A percentile compares a stretch with the other conserved stretches of the same genome.
phyloP scores from a whole-genome alignment of 2,797 vertebrate species.

The Hozukius guyotensis region DNA sequence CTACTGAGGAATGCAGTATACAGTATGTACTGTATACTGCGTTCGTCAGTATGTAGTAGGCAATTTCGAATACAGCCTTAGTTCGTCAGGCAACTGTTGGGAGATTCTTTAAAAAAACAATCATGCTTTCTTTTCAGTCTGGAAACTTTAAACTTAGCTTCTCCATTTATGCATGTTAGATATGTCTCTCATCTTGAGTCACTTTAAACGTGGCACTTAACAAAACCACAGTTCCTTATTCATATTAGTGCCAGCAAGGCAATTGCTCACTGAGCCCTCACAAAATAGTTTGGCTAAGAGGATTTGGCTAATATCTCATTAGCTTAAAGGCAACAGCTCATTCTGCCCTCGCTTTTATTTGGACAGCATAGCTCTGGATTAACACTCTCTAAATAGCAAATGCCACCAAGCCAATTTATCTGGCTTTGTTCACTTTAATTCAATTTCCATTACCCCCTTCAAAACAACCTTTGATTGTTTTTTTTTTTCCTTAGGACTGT shows the following conservation, averaged over 20 bases:
- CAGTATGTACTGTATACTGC: too few relatives aligned
- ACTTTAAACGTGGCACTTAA: conserved; percentile 44
- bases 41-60: too few relatives aligned
- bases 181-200: conserved; percentile 33
- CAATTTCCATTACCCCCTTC: conserved; percentile 49
- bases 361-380: conserved; percentile 70
- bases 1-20: too few relatives aligned
- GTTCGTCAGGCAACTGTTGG: not conserved
- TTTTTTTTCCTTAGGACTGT: not conserved
- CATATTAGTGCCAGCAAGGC: conserved; percentile 65
- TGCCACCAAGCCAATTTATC: conserved; percentile 70
- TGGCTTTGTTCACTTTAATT: conserved; percentile 72
- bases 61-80: too few relatives aligned
- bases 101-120: not conserved
- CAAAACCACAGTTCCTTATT: conserved; percentile 47
- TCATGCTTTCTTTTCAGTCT: not conserved
- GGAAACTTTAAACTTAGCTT: conserved; percentile 7
- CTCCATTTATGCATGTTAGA: conserved; percentile 26
- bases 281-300: conserved; percentile 79
- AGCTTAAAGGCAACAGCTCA: conserved; percentile 76
- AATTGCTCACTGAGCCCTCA: conserved; percentile 71
- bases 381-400: conserved; percentile 72
- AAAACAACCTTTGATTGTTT: conserved; percentile 23
- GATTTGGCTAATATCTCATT: conserved; percentile 81
- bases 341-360: conserved; percentile 71